phyloP scores from a whole-genome alignment of 2,797 vertebrate species.

The Bucorvus abyssinicus region DNA sequence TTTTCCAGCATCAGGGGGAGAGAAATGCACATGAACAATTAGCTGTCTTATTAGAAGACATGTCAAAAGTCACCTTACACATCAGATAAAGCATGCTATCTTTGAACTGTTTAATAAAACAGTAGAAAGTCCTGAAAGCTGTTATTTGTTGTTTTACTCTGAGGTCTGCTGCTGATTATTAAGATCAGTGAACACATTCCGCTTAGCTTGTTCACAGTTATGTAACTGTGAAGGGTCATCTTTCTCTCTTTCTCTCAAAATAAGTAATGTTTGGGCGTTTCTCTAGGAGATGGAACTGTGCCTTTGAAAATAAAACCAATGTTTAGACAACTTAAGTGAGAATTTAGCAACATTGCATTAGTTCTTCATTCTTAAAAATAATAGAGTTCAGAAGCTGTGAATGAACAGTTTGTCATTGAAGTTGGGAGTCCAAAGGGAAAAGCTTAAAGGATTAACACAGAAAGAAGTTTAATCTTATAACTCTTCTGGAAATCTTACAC shows the following conservation, averaged over 20 bases:
- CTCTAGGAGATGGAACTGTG: not conserved
- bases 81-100: not conserved
- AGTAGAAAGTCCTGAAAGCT: not conserved
- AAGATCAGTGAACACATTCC: not conserved
- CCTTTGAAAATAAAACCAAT: not conserved
- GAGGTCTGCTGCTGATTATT: not conserved
- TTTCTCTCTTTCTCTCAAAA: not conserved
- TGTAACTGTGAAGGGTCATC: not conserved
- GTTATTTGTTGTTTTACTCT: not conserved
- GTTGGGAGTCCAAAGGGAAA: not conserved
- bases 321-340: not conserved
- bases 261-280: not conserved
- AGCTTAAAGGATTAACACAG: constrained; percentile 21
- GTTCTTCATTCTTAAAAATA: not conserved
- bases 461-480: constrained; percentile 25
- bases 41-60: not conserved
- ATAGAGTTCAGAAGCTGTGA: not conserved
- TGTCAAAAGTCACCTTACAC: not conserved
- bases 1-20: not conserved
- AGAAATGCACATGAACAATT: not conserved
- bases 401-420: not conserved
- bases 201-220: not conserved
- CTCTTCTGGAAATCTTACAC: not conserved
- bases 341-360: not conserved
- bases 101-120: not conserved